Evolutionary conservation across 2,888 invertebrate species (phyloP).

Genomic region (Dexiosoma caninum): DNA sequence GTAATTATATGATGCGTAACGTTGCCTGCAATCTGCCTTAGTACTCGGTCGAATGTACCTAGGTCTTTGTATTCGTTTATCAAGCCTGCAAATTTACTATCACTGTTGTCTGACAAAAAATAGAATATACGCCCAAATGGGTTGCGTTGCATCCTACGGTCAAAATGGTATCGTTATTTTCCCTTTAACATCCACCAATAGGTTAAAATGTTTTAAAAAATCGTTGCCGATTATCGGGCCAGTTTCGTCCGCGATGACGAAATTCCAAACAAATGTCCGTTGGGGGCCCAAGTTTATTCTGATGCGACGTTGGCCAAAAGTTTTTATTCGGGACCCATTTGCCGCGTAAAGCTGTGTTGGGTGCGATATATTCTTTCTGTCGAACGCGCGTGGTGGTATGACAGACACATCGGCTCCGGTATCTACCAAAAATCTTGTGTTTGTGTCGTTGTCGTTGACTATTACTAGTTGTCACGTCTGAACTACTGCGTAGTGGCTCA

Average conservation of each 20-base stretch:
- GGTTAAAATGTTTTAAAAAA: not conserved
- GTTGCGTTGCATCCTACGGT: not conserved
- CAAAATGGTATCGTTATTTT: not conserved
- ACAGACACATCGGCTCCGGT: conserved; percentile 5
- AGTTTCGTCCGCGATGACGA: not conserved
- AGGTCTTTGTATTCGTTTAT: not conserved
- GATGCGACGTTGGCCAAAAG: conserved; percentile 6
- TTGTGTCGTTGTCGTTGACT: not conserved
- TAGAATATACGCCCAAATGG: too few relatives aligned
- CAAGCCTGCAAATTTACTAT: not conserved
- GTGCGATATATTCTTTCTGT: not conserved
- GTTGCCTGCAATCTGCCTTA: not conserved
- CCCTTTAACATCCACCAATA: not conserved
- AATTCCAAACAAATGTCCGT: not conserved
- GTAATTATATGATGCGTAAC: not conserved
- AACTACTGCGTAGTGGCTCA: too few relatives aligned
- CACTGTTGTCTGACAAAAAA: not conserved
- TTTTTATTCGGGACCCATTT: conserved; percentile 10
- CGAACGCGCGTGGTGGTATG: not conserved
- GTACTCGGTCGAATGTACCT: not conserved
- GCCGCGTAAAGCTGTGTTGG: not conserved
- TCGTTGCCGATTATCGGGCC: not conserved
- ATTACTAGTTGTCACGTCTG: too few relatives aligned
- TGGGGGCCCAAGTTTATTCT: too few relatives aligned
- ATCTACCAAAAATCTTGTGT: not conserved